These are phyloP conservation scores for Cinclus mexicanus DNA, from an alignment of 2,113 vertebrate genomes.

Conservation along the genomic window DNA sequence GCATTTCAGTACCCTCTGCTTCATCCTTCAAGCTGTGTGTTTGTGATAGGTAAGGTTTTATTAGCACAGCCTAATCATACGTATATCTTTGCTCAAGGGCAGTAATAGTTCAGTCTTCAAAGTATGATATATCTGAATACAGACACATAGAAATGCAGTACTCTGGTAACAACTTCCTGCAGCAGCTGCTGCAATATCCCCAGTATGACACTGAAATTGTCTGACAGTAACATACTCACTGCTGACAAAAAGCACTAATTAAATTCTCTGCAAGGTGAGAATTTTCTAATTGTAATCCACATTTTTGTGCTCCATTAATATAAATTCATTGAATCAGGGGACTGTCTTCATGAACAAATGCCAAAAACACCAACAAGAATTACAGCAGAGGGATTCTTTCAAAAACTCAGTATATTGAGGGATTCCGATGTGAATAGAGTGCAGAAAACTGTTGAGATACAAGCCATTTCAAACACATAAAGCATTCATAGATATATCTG, in stretches of 20 bases:
- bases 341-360: neutral
- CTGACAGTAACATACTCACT: neutral
- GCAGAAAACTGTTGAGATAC: neutral
- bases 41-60: conserved; percentile 31
- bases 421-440: neutral
- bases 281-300: neutral
- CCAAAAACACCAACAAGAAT: neutral
- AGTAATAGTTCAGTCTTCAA: neutral
- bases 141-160: neutral
- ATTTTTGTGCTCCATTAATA: neutral
- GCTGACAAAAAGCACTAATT: neutral
- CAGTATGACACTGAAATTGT: neutral
- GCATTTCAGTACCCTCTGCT: neutral
- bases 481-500: neutral
- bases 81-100: conserved; percentile 1
- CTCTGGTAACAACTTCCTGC: neutral
- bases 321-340: neutral
- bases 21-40: conserved; percentile 14
- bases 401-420: neutral
- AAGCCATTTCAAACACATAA: neutral
- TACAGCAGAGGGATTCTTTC: neutral
- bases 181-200: neutral
- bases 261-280: neutral
- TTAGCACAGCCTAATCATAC: conserved; percentile 18
- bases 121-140: neutral